Evolutionary conservation across 2,888 invertebrate genomes (phyloP).

Genomic region (Coremacera marginata): DNA sequence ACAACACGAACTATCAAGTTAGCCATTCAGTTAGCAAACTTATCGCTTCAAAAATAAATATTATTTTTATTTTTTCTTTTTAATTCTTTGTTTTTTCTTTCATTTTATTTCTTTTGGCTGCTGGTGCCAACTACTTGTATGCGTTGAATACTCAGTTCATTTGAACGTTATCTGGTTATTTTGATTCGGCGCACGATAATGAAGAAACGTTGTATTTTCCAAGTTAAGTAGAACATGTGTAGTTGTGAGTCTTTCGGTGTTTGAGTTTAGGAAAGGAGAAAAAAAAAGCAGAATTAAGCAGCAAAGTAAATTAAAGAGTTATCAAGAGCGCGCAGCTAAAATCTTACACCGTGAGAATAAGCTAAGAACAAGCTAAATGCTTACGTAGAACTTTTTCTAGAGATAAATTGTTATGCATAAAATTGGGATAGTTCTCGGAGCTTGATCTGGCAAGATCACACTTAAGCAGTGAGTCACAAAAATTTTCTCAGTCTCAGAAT

Average conservation of each 20-base stretch:
- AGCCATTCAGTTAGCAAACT: constrained; percentile 16
- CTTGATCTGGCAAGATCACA: too few species aligned
- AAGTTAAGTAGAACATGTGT: constrained; percentile 17
- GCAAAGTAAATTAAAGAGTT: constrained; percentile 24
- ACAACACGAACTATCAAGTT: background rate
- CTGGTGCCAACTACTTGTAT: constrained; percentile 32
- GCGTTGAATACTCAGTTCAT: constrained; percentile 39
- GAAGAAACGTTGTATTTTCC: constrained; percentile 40
- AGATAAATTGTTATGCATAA: too few species aligned
- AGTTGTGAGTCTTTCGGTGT: background rate
- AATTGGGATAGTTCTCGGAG: too few species aligned
- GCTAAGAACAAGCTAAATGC: background rate
- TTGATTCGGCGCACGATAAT: constrained; percentile 47
- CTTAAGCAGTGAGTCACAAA: too few species aligned
- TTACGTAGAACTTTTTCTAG: background rate
- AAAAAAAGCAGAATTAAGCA: constrained; percentile 1
- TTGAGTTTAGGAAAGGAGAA: background rate
- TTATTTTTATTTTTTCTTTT: constrained; percentile 6
- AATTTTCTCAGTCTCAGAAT: too few species aligned
- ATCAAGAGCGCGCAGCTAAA: background rate
- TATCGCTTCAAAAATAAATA: constrained; percentile 27
- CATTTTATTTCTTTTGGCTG: constrained; percentile 12
- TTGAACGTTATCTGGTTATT: constrained; percentile 35
- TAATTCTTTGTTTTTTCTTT: background rate
- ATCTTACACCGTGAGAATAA: background rate